A percentile compares a stretch with the other conserved stretches of the same genome.
Conservation (phyloP, 2,888 invertebrate genomes). For the Stenodera caucasica region DNA sequence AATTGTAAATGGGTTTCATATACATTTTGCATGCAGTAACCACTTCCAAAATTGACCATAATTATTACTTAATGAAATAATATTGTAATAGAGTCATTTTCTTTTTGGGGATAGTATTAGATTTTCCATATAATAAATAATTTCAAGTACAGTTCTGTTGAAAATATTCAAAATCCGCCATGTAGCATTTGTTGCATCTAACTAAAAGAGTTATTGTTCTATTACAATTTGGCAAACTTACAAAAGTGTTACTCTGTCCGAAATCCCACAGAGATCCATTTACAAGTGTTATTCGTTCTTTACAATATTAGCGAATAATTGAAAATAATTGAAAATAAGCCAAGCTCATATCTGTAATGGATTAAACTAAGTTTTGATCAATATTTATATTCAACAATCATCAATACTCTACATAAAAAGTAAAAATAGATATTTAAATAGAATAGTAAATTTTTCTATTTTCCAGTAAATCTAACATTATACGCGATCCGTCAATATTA, state of each 20-base stretch:
- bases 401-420: slow-evolving; percentile 26
- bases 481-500: slow-evolving; percentile 18
- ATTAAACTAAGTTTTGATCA: no score
- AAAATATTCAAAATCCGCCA: background rate
- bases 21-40: background rate
- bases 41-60: no score
- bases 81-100: no score
- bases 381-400: no score
- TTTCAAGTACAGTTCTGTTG: background rate
- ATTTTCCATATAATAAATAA: no score
- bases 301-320: background rate
- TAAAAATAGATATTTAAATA: background rate
- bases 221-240: slow-evolving; percentile 15
- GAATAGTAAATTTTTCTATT: background rate
- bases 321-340: background rate
- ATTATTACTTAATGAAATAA: no score
- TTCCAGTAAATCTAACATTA: slow-evolving; percentile 10
- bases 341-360: background rate
- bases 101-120: no score
- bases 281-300: slow-evolving; percentile 7
- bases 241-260: slow-evolving; percentile 4
- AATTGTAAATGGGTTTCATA: background rate
- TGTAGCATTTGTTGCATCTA: slow-evolving; percentile 11
- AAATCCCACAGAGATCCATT: slow-evolving; percentile 12
- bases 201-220: slow-evolving; percentile 9